Conservation (phyloP, 23 tunicate genomes). For the Diplosoma virens region DNA sequence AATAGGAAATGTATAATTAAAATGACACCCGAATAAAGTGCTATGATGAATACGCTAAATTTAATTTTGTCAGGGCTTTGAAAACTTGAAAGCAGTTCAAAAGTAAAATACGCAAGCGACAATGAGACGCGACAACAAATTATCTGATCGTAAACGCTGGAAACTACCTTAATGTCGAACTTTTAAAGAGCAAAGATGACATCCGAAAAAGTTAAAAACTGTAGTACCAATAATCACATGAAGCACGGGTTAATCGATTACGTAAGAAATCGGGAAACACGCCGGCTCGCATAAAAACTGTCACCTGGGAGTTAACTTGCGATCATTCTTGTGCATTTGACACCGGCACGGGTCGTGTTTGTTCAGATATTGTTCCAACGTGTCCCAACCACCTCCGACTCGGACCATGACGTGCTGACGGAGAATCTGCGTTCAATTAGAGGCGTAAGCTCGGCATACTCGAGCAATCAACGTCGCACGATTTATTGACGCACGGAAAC, state of each 20-base stretch:
- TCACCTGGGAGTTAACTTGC: constrained; percentile 63
- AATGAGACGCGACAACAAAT: no score
- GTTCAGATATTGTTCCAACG: constrained; percentile 88
- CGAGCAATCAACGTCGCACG: no score
- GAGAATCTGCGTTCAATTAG: constrained; percentile 76
- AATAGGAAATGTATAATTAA: no score
- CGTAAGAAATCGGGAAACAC: neutral
- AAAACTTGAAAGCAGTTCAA: no score
- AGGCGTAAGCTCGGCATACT: no score
- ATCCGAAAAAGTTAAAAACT: neutral
- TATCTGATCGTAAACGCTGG: neutral
- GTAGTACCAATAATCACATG: neutral
- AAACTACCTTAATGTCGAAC: neutral
- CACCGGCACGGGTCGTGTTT: constrained; percentile 97
- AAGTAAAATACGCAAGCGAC: no score
- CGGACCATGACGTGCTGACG: constrained; percentile 99
- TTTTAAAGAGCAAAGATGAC: neutral
- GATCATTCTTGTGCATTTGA: constrained; percentile 63
- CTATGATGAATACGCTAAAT: no score
- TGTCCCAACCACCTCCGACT: constrained; percentile 99
- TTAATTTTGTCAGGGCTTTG: no score
- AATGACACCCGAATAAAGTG: no score
- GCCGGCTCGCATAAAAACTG: no score
- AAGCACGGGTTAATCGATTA: neutral
- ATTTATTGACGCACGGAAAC: no score